phyloP scores from a whole-genome alignment of 1,140 invertebrate species.

The Drosophila azteca region DNA sequence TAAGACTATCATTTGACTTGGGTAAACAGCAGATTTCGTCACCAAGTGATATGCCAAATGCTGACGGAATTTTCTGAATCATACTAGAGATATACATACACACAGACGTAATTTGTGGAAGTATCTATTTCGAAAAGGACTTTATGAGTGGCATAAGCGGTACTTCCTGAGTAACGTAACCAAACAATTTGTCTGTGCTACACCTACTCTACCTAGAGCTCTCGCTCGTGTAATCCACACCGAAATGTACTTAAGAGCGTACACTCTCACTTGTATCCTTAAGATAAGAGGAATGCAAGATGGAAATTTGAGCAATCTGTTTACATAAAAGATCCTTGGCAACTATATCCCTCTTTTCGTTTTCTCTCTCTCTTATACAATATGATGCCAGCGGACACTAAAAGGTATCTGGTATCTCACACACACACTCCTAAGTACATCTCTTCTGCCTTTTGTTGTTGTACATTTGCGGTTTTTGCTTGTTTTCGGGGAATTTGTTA shows the following conservation, averaged over 20 bases:
- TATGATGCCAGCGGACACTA: conserved; percentile 53
- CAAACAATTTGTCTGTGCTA: conserved; percentile 46
- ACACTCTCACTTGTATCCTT: conserved; percentile 41
- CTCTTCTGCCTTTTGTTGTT: conserved; percentile 36
- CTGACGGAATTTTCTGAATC: conserved; percentile 24
- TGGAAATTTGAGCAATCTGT: conserved; percentile 79
- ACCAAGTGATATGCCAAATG: conserved; percentile 17
- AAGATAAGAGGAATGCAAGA: conserved; percentile 30
- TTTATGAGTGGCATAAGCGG: conserved; percentile 25
- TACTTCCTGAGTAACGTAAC: conserved; percentile 47
- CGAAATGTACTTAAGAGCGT: conserved; percentile 57
- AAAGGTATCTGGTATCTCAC: conserved; percentile 68
- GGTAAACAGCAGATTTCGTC: conserved; percentile 40
- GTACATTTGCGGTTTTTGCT: conserved; percentile 50
- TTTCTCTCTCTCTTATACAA: conserved; percentile 64
- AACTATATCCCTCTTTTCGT: conserved; percentile 11
- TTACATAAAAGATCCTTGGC: conserved; percentile 66
- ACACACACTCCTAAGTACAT: conserved; percentile 22
- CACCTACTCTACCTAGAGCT: conserved; percentile 19
- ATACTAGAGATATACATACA: conserved; percentile 2
- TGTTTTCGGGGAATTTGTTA: conserved; percentile 70
- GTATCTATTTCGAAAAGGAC: conserved; percentile 27
- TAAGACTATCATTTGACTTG: conserved; percentile 9
- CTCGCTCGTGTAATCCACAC: conserved; percentile 54
- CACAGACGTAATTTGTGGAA: background rate